These are phyloP conservation scores for Epinephelus awoara DNA, from an alignment of 2,797 vertebrate species.

Conservation along the genomic window DNA sequence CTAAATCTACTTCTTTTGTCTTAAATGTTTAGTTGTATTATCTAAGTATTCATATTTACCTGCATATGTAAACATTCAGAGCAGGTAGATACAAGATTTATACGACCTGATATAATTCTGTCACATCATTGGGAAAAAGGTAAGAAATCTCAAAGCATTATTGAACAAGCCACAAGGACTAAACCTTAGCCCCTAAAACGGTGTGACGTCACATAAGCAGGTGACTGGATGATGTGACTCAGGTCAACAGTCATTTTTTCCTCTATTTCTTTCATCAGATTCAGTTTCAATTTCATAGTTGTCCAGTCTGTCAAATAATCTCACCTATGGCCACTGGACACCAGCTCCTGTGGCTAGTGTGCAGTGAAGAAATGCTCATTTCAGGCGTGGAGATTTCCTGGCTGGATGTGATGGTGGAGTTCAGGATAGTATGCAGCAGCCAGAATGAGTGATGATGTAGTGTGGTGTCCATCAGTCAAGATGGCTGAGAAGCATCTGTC, in stretches of 20 bases:
- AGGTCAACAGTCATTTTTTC: not conserved
- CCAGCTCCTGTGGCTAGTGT: not conserved
- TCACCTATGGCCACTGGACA: not conserved
- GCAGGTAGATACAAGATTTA: not conserved
- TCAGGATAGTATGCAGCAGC: not conserved
- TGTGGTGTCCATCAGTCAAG: not conserved
- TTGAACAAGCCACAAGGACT: not conserved
- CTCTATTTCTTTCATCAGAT: not conserved
- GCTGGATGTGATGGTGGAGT: not conserved
- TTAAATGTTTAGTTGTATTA: not conserved
- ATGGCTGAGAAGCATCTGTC: not conserved
- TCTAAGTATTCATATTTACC: not conserved
- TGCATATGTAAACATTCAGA: not conserved
- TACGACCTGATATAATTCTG: not conserved
- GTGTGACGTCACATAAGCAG: not conserved
- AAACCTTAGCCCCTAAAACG: not conserved
- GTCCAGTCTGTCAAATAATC: constrained; percentile 3
- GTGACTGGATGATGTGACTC: not conserved
- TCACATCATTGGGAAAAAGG: not conserved
- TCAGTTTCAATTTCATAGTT: constrained; percentile 5
- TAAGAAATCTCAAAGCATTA: not conserved
- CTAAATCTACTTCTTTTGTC: not conserved
- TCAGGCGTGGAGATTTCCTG: not conserved
- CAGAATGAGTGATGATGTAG: not conserved
- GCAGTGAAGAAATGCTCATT: constrained; percentile 3